These are phyloP conservation scores for Morone saxatilis DNA, from an alignment of 2,113 vertebrate genomes.

Conservation along the genomic window DNA sequence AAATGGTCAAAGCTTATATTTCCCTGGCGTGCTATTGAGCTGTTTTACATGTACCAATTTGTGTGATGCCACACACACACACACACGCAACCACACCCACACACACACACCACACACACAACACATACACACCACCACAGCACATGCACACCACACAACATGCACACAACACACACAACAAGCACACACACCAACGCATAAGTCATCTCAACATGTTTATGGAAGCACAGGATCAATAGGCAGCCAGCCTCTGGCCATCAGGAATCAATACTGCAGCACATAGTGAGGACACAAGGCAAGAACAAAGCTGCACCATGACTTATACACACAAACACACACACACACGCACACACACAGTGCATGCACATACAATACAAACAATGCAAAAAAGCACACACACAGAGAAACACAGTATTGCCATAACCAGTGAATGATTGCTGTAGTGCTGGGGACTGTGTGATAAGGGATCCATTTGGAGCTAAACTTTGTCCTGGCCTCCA, in stretches of 20 bases:
- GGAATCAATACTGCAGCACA: slow-evolving; percentile 73
- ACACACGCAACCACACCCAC: no score
- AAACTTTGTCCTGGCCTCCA: slow-evolving; percentile 42
- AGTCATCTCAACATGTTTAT: slow-evolving; percentile 78
- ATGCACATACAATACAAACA: slow-evolving; percentile 13
- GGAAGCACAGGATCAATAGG: slow-evolving; percentile 75
- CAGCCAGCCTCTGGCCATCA: slow-evolving; percentile 72
- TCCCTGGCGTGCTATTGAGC: slow-evolving; percentile 67
- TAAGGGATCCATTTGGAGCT: slow-evolving; percentile 60
- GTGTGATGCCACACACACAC: background rate
- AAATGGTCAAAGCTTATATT: slow-evolving; percentile 77
- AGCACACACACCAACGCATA: slow-evolving; percentile 50
- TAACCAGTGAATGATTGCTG: slow-evolving; percentile 45
- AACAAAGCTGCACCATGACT: slow-evolving; percentile 59
- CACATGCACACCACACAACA: no score
- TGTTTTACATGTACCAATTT: slow-evolving; percentile 53
- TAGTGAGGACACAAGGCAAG: slow-evolving; percentile 64
- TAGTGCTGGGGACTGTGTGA: slow-evolving; percentile 40
- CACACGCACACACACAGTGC: slow-evolving; percentile 13
- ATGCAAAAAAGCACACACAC: slow-evolving; percentile 24
- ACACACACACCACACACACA: background rate
- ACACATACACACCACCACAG: slow-evolving; percentile 38
- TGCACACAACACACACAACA: background rate
- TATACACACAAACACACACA: slow-evolving; percentile 19
- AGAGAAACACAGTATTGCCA: slow-evolving; percentile 9